Percentiles rank a stretch among this genome's conserved stretches.
These are phyloP conservation scores for Maconellicoccus hirsutus DNA, from an alignment of 1,140 invertebrate species.

Conservation along the genomic window DNA sequence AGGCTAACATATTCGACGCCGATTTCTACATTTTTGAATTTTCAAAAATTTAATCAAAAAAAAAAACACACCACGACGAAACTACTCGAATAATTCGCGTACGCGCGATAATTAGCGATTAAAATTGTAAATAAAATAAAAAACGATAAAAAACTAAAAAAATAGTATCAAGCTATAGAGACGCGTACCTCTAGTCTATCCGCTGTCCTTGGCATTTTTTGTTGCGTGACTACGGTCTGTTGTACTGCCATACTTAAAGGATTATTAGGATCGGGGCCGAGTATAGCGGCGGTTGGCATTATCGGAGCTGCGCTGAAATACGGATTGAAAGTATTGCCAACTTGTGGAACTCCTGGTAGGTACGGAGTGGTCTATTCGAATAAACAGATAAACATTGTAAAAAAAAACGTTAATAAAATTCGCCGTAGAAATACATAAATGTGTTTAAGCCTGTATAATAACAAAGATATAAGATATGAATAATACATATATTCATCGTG, in stretches of 20 bases:
- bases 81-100: too few species aligned
- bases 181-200: slow-evolving; percentile 84
- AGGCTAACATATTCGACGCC: too few species aligned
- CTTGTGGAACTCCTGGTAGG: slow-evolving; percentile 73
- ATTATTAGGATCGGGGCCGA: slow-evolving; percentile 65
- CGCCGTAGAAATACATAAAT: too few species aligned
- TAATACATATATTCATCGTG: too few species aligned
- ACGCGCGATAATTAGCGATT: not conserved
- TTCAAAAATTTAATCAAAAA: too few species aligned
- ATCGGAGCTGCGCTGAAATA: slow-evolving; percentile 76
- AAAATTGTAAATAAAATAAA: not conserved
- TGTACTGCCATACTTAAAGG: slow-evolving; percentile 61
- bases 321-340: slow-evolving; percentile 72
- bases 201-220: slow-evolving; percentile 77
- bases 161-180: not conserved
- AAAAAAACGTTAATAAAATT: too few species aligned
- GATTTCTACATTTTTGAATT: too few species aligned
- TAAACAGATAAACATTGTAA: not conserved
- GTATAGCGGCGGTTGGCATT: slow-evolving; percentile 63
- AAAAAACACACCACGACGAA: too few species aligned
- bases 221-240: slow-evolving; percentile 70
- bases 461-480: too few species aligned
- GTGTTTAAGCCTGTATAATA: too few species aligned
- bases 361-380: slow-evolving; percentile 68
- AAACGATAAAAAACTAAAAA: not conserved